Percentiles rank a stretch among this genome's conserved stretches.
These are phyloP conservation scores for Muschampia plurimacula DNA, from an alignment of 2,888 invertebrate genomes.

Conservation along the genomic window DNA sequence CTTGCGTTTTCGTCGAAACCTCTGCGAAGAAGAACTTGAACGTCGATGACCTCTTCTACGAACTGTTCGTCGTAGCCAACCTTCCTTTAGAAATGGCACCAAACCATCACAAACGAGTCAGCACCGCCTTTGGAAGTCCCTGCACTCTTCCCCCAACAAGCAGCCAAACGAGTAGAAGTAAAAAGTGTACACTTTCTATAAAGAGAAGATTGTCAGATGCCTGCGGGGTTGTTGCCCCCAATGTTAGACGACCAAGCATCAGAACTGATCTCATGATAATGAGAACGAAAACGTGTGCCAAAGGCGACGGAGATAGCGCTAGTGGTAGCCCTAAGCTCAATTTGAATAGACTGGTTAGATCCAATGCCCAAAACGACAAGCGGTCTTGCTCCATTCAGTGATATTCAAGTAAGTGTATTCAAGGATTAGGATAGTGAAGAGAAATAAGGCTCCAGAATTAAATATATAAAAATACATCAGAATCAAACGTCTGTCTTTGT, in stretches of 20 bases:
- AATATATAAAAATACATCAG: not conserved
- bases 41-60: slow-evolving; percentile 94
- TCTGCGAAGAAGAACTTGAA: slow-evolving; percentile 93
- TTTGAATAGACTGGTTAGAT: slow-evolving; percentile 77
- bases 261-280: slow-evolving; percentile 95
- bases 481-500: not conserved
- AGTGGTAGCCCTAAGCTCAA: slow-evolving; percentile 83
- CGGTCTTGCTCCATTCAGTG: slow-evolving; percentile 81
- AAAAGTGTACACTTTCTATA: slow-evolving; percentile 92
- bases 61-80: slow-evolving; percentile 93
- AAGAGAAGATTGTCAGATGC: slow-evolving; percentile 94
- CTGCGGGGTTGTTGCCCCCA: slow-evolving; percentile 95
- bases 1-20: slow-evolving; percentile 92
- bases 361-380: slow-evolving; percentile 76
- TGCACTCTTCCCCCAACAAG: slow-evolving; percentile 90
- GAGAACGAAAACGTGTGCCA: slow-evolving; percentile 92
- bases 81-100: slow-evolving; percentile 96
- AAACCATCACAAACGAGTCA: slow-evolving; percentile 93
- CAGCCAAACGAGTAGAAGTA: slow-evolving; percentile 87
- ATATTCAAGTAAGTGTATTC: slow-evolving; percentile 56
- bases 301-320: slow-evolving; percentile 88
- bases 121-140: slow-evolving; percentile 91
- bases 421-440: slow-evolving; percentile 28
- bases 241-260: slow-evolving; percentile 94
- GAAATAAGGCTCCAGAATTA: slow-evolving; percentile 28